Evolutionary conservation across 2,888 invertebrate species (phyloP).

Genomic region (Erebia aethiops): DNA sequence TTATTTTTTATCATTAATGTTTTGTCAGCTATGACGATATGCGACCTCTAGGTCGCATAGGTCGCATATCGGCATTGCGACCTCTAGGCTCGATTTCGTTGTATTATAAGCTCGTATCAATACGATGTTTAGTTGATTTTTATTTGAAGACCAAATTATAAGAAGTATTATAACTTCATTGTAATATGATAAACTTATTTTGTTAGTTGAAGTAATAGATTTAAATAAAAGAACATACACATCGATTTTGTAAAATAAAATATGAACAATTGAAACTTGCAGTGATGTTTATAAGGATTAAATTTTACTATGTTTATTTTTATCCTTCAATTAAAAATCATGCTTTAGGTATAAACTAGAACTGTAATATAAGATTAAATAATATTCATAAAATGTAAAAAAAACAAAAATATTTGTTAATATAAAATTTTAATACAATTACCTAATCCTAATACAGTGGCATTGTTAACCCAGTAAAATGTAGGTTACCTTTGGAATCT

Average conservation of each 20-base stretch:
- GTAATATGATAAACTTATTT: neutral
- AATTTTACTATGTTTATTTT: neutral
- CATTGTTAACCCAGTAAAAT: too few species aligned
- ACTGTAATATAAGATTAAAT: neutral
- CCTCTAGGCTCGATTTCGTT: neutral
- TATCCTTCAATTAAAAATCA: conserved; percentile 15
- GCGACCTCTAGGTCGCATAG: neutral
- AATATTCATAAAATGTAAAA: neutral
- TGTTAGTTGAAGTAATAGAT: neutral
- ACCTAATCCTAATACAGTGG: neutral
- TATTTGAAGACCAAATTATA: conserved; percentile 9
- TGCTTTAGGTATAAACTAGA: conserved; percentile 2
- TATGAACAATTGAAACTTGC: too few species aligned
- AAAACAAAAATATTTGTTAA: neutral
- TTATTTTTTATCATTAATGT: neutral
- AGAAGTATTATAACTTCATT: neutral
- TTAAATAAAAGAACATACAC: neutral
- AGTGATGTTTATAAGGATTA: too few species aligned
- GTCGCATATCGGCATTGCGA: too few species aligned
- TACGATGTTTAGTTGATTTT: conserved; percentile 14
- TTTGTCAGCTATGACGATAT: neutral
- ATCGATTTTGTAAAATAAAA: too few species aligned
- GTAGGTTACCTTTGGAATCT: too few species aligned
- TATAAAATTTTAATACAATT: neutral
- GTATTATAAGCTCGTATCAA: neutral